phyloP scores from a whole-genome alignment of 2,797 vertebrate genomes.

The Clarias platycephalus region DNA sequence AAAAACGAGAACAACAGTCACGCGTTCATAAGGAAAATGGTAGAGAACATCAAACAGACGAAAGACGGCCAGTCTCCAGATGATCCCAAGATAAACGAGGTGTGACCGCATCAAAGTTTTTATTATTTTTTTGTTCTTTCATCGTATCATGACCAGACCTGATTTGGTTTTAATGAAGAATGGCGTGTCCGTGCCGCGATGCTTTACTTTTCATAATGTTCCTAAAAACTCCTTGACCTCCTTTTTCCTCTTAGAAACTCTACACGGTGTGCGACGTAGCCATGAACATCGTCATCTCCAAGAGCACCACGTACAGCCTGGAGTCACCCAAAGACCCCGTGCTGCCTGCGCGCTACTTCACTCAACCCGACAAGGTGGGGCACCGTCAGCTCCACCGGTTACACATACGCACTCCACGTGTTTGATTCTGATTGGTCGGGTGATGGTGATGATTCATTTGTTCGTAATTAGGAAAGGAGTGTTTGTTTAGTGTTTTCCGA shows the following conservation, averaged over 20 bases:
- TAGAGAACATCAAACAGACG: conserved; percentile 98
- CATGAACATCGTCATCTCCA: conserved; percentile 98
- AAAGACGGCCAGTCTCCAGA: conserved; percentile 91
- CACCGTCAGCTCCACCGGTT: background rate
- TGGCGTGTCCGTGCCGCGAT: background rate
- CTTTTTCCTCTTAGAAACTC: conserved; percentile 79
- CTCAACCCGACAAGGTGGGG: conserved; percentile 94
- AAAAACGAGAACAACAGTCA: conserved; percentile 99
- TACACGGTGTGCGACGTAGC: conserved; percentile 98
- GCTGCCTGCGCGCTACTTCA: conserved; percentile 91
- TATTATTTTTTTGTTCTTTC: background rate
- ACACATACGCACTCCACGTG: background rate
- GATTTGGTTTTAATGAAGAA: background rate
- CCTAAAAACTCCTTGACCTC: background rate
- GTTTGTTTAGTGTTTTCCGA: background rate
- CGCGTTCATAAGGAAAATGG: conserved; percentile 98
- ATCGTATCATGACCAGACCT: background rate
- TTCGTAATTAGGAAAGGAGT: no score
- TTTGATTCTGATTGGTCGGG: background rate
- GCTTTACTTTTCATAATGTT: background rate
- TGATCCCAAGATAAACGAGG: conserved; percentile 94
- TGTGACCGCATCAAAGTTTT: background rate
- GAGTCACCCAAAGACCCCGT: conserved; percentile 99
- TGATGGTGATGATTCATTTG: no score
- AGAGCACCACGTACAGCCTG: conserved; percentile 98